Base-by-base conservation (phyloP, 2,888 invertebrate species). In the Rhagonycha fulva region DNA sequence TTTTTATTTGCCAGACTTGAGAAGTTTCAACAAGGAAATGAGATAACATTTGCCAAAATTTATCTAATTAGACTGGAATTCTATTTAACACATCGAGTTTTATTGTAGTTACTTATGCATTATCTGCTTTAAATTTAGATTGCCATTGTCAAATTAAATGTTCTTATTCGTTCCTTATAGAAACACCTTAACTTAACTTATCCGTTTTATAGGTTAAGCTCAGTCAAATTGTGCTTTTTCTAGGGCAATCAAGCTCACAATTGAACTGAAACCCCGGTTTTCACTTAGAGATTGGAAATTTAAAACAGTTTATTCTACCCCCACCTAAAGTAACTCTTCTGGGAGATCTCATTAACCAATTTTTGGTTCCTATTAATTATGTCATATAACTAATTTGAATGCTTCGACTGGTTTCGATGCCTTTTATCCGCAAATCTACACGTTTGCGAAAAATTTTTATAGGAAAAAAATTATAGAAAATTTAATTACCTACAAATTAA, bases 1-100 rank as follows among this genome's bases (percentile, higher is more conserved):
- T 68, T 70, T 14, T 67, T 66, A 70, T 70, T 74, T 47, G 47
- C 47, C 47, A 47, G 47, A 47, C 47, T 47, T 47, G 47, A 47
- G 47, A 47, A 12, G 47, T 47, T 47, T 47, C 47, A 47, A 47
- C 47, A 47, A 47, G 47, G 47, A 47, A 47, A 47, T 47, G 47
- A 47, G 47, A 47, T 47, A 47, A 47, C 47, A 47, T 47, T 47
- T 47, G n/a, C 47, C 47, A 47, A 47, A 47, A 47, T 47, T 47
- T 47, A 47, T 47, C 47, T 47, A 47, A 47, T 47, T 47, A n/a
- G 47, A 47, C 47, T 47, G 47, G 47, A n/a, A 47, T 47, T 47
- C 47, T 47, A 47, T 47, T 47, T 47, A 47, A 47, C 47, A 47
- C n/a, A 47, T 47, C 47, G 47, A 47, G 47, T 47, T 47, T 47